Conservation (phyloP, 2,888 invertebrate species). For the Capitulum mitella region DNA sequence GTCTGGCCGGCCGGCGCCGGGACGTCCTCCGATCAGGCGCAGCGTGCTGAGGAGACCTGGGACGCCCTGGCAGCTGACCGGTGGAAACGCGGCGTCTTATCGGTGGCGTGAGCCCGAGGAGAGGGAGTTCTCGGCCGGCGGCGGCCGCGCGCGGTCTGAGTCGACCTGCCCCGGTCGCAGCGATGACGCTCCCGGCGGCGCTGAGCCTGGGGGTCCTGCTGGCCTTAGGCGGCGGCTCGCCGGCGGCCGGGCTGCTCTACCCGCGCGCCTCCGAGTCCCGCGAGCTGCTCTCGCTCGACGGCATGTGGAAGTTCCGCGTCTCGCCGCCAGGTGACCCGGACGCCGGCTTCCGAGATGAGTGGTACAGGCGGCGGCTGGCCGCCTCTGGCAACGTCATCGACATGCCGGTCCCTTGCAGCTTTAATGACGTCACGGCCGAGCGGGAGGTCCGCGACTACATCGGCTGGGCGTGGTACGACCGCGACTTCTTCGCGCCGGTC, state of each 20-base stretch:
- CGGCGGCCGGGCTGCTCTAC: slow-evolving; percentile 51
- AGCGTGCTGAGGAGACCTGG: too few species aligned
- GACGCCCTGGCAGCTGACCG: too few species aligned
- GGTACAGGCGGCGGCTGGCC: slow-evolving; percentile 64
- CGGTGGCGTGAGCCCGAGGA: too few species aligned
- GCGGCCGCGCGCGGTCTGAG: too few species aligned
- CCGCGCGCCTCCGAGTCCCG: slow-evolving; percentile 75
- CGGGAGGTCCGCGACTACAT: slow-evolving; percentile 47
- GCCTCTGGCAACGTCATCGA: slow-evolving; percentile 41
- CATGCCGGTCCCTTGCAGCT: slow-evolving; percentile 52
- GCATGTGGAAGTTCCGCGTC: slow-evolving; percentile 83
- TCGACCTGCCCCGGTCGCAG: too few species aligned
- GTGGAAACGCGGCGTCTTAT: too few species aligned
- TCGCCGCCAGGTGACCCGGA: slow-evolving; percentile 63
- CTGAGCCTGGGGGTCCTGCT: too few species aligned
- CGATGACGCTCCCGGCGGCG: too few species aligned
- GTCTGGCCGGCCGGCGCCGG: too few species aligned
- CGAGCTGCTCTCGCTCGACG: slow-evolving; percentile 69
- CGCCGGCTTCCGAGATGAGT: slow-evolving; percentile 64
- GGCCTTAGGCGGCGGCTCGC: too few species aligned
- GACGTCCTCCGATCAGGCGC: too few species aligned
- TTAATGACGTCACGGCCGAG: slow-evolving; percentile 49
- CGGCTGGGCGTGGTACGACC: slow-evolving; percentile 52
- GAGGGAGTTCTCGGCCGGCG: too few species aligned
- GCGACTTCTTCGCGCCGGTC: slow-evolving; percentile 41